Evolutionary conservation across 2,113 vertebrate species (phyloP), one percentile per base, ranked within the genome.

Genomic region (Ammodytes dubius): DNA sequence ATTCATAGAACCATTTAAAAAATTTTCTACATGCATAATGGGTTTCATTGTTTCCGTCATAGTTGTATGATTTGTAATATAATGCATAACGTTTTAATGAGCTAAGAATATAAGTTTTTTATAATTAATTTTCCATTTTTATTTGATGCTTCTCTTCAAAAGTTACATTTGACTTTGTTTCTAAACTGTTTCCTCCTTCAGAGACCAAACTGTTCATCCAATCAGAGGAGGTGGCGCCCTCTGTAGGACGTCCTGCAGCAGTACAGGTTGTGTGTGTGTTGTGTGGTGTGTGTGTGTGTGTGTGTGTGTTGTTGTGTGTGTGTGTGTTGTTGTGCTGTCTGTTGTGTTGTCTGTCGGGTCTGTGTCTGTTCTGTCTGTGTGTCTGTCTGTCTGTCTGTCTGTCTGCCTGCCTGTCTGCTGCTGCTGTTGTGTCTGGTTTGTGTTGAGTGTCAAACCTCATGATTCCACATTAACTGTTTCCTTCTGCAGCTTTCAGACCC

Each of bases 161-260:
- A 5, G 35, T n/a, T 53, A 6, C n/a, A 5, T n/a, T n/a, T 11
- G 11, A 19, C 17, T n/a, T 64, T 9, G 27, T 17, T 5, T 45
- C 3, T 42, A 4, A 63, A 45, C 7, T 76, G 47, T 61, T 14
- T 87, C 40, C 27, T 70, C 57, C 60, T 77, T 2, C 84, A 88
- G 87, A 77, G 27, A 7, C 17, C 49, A 0, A 42, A 65, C 35
- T 42, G 39, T 13, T 67, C 3, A 2, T 37, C 77, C 82, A 93
- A 83, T 92, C 72, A 90, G 2, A 93, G 86, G 90, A 89, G 49
- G 91, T 91, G 53, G 77, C 93, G 40, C 94, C 92, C 17, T 42
- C 93, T 69, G 95, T 96, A 56, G 93, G 92, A 10, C 71, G 8
- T 54, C 0, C 94, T 92, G 92, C 95, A 94, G 78, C 50, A 82